phyloP scores from a whole-genome alignment of 2,113 vertebrate genomes.

The Gila orcuttii region DNA sequence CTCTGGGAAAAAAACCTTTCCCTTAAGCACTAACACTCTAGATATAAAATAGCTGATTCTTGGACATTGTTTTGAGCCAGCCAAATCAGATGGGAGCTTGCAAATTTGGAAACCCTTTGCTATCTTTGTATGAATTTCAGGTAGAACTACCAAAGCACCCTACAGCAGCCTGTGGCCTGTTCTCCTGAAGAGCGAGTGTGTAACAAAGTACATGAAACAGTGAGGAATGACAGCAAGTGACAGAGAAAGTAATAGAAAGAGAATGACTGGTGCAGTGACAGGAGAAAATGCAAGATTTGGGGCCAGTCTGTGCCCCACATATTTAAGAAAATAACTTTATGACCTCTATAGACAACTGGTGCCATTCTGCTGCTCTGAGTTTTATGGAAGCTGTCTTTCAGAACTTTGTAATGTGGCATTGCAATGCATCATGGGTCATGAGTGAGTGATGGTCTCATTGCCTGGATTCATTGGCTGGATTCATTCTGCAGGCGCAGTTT shows the following conservation, averaged over 20 bases:
- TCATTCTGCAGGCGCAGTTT: not conserved
- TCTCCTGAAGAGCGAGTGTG: slow-evolving; percentile 4
- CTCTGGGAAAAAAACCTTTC: no score
- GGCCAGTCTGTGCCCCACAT: slow-evolving; percentile 9
- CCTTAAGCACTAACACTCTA: no score
- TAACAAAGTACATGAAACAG: not conserved
- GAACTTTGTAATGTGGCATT: slow-evolving; percentile 24
- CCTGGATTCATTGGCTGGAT: slow-evolving; percentile 14
- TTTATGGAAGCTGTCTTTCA: slow-evolving; percentile 23
- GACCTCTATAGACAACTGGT: slow-evolving; percentile 9
- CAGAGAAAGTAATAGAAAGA: slow-evolving; percentile 2
- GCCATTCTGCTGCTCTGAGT: not conserved
- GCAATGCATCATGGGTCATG: slow-evolving; percentile 24
- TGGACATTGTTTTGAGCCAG: not conserved
- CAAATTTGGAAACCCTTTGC: not conserved
- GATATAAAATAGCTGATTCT: no score
- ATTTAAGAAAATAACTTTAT: slow-evolving; percentile 28
- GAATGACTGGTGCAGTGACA: not conserved
- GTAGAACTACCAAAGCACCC: not conserved
- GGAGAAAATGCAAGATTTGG: not conserved
- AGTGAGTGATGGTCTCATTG: slow-evolving; percentile 35
- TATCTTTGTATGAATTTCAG: not conserved
- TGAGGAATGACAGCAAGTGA: not conserved
- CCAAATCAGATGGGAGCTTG: not conserved
- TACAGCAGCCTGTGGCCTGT: not conserved